These are phyloP conservation scores for Drosophila trapezifrons DNA, from an alignment of 1,140 invertebrate species.

Conservation along the genomic window DNA sequence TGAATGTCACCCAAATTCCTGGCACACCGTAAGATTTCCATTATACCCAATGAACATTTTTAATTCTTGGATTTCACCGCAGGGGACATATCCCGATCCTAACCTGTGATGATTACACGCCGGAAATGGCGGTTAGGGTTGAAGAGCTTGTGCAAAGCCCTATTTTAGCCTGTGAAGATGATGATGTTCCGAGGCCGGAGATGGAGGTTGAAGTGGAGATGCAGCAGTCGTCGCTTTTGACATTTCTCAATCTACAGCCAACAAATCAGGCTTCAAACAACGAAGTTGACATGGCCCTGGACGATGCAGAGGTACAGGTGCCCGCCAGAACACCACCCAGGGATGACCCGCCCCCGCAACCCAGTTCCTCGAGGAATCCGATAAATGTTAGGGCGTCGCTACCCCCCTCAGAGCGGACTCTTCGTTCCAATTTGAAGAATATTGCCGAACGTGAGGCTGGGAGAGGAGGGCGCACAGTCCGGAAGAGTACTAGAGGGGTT, in stretches of 20 bases:
- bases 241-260: background rate
- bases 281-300: background rate
- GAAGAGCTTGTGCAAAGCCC: background rate
- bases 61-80: background rate
- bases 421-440: background rate
- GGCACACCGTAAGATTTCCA: constrained; percentile 29
- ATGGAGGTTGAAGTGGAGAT: background rate
- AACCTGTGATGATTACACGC: background rate
- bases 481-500: background rate
- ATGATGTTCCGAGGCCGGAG: background rate
- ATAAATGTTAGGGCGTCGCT: background rate
- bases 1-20: constrained; percentile 29
- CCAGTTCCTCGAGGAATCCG: background rate
- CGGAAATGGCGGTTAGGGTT: background rate
- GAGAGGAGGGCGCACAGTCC: background rate
- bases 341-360: background rate
- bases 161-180: too few relatives aligned
- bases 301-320: background rate
- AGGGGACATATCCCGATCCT: constrained; percentile 2
- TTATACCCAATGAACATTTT: background rate
- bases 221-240: background rate
- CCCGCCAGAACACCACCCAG: background rate
- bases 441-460: too few relatives aligned
- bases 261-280: background rate
- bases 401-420: background rate